Evolutionary conservation across 2,113 vertebrate genomes (phyloP).

Genomic region (Clupea harengus): DNA sequence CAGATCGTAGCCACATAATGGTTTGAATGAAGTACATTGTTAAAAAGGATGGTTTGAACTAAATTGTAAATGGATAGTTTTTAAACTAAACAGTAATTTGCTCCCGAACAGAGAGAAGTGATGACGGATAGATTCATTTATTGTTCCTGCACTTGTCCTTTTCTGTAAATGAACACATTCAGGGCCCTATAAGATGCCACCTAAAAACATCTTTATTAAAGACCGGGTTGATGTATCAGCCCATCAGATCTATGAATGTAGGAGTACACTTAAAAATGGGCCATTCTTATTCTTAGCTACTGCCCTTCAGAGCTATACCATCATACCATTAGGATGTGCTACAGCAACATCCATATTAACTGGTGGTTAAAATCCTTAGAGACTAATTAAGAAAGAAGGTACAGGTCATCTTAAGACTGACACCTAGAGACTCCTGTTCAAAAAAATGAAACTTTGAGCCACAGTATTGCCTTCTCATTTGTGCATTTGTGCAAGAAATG

Average conservation of each 20-base stretch:
- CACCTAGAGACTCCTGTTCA: background rate
- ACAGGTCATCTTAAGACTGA: background rate
- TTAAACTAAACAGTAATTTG: background rate
- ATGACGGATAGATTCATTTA: constrained; percentile 26
- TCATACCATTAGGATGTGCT: no score
- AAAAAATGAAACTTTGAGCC: background rate
- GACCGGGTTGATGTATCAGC: background rate
- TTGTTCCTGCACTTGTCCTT: constrained; percentile 16
- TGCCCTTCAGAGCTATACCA: background rate
- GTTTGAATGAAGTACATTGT: background rate
- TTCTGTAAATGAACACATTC: background rate
- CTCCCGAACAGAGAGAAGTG: background rate
- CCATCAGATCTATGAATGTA: background rate
- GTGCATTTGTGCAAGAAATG: background rate
- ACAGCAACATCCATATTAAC: no score
- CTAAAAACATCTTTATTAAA: background rate
- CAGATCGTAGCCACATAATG: no score
- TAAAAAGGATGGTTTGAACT: constrained; percentile 46
- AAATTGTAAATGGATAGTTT: constrained; percentile 45
- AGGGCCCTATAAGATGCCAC: no score
- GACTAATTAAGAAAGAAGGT: background rate
- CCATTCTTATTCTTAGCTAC: background rate
- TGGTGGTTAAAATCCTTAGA: background rate
- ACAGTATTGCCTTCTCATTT: background rate
- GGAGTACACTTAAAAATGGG: background rate